These are phyloP conservation scores for Drosophila phalerata DNA, from an alignment of 2,888 invertebrate genomes.

Conservation along the genomic window DNA sequence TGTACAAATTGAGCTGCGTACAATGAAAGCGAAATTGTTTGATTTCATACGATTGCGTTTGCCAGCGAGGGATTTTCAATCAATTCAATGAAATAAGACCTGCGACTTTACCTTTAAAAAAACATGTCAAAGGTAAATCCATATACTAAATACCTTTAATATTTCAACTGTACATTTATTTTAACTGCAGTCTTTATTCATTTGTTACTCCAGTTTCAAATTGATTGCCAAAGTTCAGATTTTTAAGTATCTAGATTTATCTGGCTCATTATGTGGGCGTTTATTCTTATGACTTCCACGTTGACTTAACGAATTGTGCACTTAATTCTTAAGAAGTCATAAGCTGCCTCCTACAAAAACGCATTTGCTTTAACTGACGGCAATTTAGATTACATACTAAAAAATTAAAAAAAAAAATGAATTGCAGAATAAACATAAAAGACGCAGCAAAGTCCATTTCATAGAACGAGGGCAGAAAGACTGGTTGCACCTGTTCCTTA, in stretches of 20 bases:
- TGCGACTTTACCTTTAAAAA: neutral
- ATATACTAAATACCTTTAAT: neutral
- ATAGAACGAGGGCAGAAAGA: slow-evolving; percentile 1
- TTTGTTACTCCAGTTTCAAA: neutral
- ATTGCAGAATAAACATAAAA: neutral
- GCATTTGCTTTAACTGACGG: neutral
- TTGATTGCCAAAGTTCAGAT: slow-evolving; percentile 7
- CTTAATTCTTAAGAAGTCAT: neutral
- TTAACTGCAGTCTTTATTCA: neutral
- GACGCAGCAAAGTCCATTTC: neutral
- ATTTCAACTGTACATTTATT: neutral
- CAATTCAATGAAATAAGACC: slow-evolving; percentile 36
- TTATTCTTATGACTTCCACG: neutral
- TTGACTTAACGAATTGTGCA: slow-evolving; percentile 1
- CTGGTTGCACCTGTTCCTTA: slow-evolving; percentile 57
- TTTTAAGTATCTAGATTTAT: slow-evolving; percentile 2
- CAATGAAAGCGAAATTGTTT: slow-evolving; percentile 78
- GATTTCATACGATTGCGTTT: slow-evolving; percentile 57
- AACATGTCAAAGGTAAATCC: slow-evolving; percentile 49
- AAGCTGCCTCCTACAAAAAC: slow-evolving; percentile 23
- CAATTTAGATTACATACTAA: neutral
- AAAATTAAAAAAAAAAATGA: neutral
- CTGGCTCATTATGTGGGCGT: neutral
- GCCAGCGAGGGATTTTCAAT: slow-evolving; percentile 43
- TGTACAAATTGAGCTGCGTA: slow-evolving; percentile 79